Conservation (phyloP, 2,113 vertebrate species). For the Tricholaema leucomelas region DNA sequence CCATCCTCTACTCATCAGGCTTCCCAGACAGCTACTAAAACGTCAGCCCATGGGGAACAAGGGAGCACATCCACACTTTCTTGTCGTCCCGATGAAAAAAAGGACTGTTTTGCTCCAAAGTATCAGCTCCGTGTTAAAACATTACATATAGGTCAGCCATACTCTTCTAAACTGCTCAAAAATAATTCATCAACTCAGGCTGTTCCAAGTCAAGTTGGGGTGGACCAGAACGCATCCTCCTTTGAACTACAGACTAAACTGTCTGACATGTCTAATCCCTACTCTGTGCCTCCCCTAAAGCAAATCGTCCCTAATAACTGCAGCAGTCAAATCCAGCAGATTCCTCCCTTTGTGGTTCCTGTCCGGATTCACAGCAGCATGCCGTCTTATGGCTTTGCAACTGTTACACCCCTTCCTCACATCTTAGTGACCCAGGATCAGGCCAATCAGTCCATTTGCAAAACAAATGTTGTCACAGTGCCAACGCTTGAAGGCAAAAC, state of each 20-base stretch:
- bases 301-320: conserved; percentile 56
- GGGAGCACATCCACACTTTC: neutral
- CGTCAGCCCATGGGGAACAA: conserved; percentile 64
- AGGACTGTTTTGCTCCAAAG: conserved; percentile 86
- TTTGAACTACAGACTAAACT: conserved; percentile 61
- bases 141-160: conserved; percentile 77
- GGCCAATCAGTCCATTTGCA: conserved; percentile 75
- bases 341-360: conserved; percentile 76
- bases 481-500: conserved; percentile 72
- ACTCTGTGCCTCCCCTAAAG: conserved; percentile 71
- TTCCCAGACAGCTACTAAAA: conserved; percentile 71
- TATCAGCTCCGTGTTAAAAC: conserved; percentile 88
- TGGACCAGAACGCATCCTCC: conserved; percentile 26
- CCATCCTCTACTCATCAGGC: conserved; percentile 72
- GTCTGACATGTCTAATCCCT: conserved; percentile 75
- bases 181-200: conserved; percentile 76
- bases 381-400: conserved; percentile 77
- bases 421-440: conserved; percentile 94
- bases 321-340: conserved; percentile 51
- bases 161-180: conserved; percentile 72
- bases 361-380: conserved; percentile 74
- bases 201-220: conserved; percentile 72
- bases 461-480: conserved; percentile 61
- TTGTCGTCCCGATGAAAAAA: conserved; percentile 41
- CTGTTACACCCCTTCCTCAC: conserved; percentile 83